Evolutionary conservation across 2,797 vertebrate genomes (phyloP).

Genomic region (Sebastes ruberrimus): DNA sequence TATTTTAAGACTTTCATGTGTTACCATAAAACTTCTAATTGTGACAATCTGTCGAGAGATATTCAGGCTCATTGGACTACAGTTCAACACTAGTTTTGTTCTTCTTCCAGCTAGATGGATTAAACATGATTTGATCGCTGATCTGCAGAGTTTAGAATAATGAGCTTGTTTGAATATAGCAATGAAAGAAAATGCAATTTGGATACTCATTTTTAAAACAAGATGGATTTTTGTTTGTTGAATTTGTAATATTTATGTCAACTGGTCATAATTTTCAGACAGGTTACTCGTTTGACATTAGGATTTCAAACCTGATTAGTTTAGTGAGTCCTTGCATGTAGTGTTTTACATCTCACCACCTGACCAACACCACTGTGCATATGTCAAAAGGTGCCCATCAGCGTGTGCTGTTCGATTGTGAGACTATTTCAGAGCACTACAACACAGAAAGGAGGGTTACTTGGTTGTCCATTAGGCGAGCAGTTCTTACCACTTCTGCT

Average conservation of each 20-base stretch:
- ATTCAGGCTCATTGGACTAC: neutral
- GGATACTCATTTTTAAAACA: neutral
- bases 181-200: neutral
- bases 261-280: neutral
- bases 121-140: neutral
- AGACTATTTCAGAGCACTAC: neutral
- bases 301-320: neutral
- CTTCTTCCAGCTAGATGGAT: neutral
- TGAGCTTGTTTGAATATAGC: neutral
- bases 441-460: neutral
- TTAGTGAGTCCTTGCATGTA: neutral
- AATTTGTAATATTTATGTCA: neutral
- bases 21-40: neutral
- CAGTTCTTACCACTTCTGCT: neutral
- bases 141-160: neutral
- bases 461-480: neutral
- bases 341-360: neutral
- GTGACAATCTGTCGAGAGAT: neutral
- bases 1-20: neutral
- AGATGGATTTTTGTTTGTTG: neutral
- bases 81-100: neutral
- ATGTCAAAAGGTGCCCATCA: neutral
- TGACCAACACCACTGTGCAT: neutral
- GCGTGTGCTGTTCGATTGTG: neutral
- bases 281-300: neutral